These are phyloP conservation scores for Mobula hypostoma DNA, from an alignment of 2,113 vertebrate species.

Conservation along the genomic window DNA sequence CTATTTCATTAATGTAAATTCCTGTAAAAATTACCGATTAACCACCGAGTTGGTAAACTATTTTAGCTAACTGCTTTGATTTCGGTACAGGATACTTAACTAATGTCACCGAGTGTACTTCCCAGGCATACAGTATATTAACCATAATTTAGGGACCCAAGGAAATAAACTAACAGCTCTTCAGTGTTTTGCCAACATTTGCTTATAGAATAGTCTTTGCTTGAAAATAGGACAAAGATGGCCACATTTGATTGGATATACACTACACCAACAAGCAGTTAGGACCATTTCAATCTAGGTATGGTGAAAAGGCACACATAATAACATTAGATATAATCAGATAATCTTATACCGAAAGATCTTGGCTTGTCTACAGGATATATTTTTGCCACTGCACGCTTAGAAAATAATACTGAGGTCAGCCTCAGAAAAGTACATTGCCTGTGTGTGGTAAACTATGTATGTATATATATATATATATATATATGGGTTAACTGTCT, in stretches of 20 bases:
- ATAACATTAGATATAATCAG: background rate
- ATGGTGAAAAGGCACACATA: background rate
- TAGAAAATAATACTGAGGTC: background rate
- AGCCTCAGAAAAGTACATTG: background rate
- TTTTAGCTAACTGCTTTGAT: background rate
- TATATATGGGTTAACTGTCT: no score
- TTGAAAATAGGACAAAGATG: background rate
- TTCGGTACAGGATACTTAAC: background rate
- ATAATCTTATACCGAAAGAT: background rate
- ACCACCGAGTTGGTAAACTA: background rate
- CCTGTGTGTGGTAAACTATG: background rate
- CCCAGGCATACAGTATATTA: background rate
- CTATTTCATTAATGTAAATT: background rate
- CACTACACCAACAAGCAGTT: background rate
- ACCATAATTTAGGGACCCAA: background rate
- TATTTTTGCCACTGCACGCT: background rate
- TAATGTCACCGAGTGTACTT: background rate
- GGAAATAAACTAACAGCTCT: background rate
- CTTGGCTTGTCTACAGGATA: background rate
- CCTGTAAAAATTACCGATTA: background rate
- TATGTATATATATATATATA: no score
- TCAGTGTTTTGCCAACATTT: background rate
- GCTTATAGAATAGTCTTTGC: background rate
- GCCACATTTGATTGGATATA: background rate
- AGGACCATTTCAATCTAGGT: background rate